Percentiles rank a stretch among this genome's conserved stretches.
Conservation (phyloP, 2,888 invertebrate species). For the Tetragonula carbonaria region DNA sequence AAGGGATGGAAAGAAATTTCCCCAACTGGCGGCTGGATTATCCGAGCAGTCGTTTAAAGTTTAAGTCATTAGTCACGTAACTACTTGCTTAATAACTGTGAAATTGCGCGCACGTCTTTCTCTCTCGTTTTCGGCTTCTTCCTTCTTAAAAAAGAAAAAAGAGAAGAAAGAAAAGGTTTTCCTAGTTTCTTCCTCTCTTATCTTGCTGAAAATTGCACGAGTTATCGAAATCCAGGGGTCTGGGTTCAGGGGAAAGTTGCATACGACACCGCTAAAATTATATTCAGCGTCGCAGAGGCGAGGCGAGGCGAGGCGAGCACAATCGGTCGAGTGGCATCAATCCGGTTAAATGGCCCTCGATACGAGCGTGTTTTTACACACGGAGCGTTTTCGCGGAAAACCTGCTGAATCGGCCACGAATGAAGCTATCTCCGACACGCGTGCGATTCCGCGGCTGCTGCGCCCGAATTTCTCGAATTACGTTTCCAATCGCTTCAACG, state of each 20-base stretch:
- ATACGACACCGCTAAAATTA: conserved; percentile 34
- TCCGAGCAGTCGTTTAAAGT: conserved; percentile 51
- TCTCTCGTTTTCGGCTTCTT: neutral
- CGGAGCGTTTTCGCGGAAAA: conserved; percentile 16
- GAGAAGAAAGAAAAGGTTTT: neutral
- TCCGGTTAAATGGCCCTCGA: conserved; percentile 47
- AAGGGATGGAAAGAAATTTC: conserved; percentile 42
- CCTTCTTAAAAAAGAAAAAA: neutral
- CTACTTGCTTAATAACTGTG: conserved; percentile 59
- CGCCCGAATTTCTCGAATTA: conserved; percentile 13
- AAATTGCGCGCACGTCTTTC: conserved; percentile 26
- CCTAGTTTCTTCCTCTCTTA: neutral
- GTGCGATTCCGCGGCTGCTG: neutral
- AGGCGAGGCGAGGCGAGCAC: neutral
- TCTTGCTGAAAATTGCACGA: conserved; percentile 39
- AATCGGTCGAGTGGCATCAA: conserved; percentile 50
- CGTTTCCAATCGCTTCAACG: conserved; percentile 16
- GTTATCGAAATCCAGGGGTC: neutral
- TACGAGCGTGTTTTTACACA: conserved; percentile 45
- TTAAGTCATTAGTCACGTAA: conserved; percentile 54
- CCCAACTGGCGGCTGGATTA: conserved; percentile 46
- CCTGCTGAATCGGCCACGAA: conserved; percentile 20
- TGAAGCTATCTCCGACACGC: conserved; percentile 24
- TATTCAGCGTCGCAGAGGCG: conserved; percentile 36
- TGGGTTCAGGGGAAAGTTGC: neutral